A percentile compares a stretch with the other conserved stretches of the same genome.
Evolutionary conservation across 2,797 vertebrate species (phyloP).

Genomic region (Antennarius maculatus): DNA sequence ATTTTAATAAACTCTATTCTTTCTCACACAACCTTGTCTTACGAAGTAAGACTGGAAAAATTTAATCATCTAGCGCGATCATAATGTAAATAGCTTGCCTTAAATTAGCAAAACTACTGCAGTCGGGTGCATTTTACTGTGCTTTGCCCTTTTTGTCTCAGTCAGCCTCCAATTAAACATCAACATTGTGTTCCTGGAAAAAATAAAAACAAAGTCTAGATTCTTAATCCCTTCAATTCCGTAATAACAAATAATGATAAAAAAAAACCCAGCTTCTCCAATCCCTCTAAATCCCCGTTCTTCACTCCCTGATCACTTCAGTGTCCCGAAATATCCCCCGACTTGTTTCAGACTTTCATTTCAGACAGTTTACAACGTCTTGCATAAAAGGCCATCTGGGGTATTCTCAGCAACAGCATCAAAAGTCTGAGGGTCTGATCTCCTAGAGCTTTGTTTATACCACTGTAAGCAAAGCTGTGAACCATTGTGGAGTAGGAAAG

Average conservation of each 20-base stretch:
- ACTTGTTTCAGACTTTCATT: slow-evolving; percentile 63
- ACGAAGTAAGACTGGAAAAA: slow-evolving; percentile 21
- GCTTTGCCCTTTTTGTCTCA: slow-evolving; percentile 44
- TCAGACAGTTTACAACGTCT: slow-evolving; percentile 40
- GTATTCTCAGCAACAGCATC: slow-evolving; percentile 20
- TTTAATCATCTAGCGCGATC: slow-evolving; percentile 31
- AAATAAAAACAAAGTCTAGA: slow-evolving; percentile 24
- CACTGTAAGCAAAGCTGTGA: slow-evolving; percentile 3
- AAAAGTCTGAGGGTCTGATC: slow-evolving; percentile 32
- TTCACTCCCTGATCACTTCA: slow-evolving; percentile 28
- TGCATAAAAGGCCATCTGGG: slow-evolving; percentile 41
- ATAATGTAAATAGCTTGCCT: slow-evolving; percentile 47
- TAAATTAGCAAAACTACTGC: slow-evolving; percentile 29
- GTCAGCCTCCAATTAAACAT: slow-evolving; percentile 33
- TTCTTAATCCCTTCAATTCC: slow-evolving; percentile 50
- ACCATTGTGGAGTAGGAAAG: background rate
- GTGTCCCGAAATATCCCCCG: slow-evolving; percentile 67
- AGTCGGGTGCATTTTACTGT: slow-evolving; percentile 24
- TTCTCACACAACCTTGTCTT: background rate
- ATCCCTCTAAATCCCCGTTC: slow-evolving; percentile 56
- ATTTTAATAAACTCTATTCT: background rate
- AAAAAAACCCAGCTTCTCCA: slow-evolving; percentile 54
- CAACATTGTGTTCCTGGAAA: background rate
- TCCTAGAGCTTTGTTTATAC: background rate
- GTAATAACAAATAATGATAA: slow-evolving; percentile 53